Evolutionary conservation across 1,140 invertebrate species (phyloP).

Genomic region (Dufourea novaeangliae): DNA sequence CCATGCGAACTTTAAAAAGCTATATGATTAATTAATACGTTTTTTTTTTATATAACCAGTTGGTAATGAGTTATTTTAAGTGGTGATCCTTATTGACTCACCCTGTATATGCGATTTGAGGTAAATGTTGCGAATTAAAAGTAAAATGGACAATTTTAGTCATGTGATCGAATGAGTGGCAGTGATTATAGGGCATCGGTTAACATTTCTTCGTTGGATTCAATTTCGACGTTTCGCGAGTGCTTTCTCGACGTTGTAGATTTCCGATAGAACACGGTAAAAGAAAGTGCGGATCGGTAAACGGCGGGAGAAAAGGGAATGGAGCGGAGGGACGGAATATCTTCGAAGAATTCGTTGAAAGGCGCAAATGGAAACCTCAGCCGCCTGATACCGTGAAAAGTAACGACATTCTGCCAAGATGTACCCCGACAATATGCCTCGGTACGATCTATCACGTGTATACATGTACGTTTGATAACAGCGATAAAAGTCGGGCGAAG

Average conservation of each 20-base stretch:
- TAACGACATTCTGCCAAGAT: constrained; percentile 68
- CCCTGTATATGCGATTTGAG: too few species aligned
- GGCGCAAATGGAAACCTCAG: constrained; percentile 69
- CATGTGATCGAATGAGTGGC: too few species aligned
- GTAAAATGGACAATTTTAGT: too few species aligned
- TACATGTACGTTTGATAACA: constrained; percentile 66
- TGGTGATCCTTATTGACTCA: too few species aligned
- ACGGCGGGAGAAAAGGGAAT: constrained; percentile 36
- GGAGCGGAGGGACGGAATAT: constrained; percentile 53
- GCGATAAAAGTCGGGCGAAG: constrained; percentile 65
- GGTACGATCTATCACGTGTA: constrained; percentile 67
- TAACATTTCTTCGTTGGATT: background rate
- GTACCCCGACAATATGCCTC: constrained; percentile 54
- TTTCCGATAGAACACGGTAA: background rate
- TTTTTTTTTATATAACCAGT: too few species aligned
- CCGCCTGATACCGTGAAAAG: constrained; percentile 61
- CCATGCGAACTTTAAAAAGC: too few species aligned
- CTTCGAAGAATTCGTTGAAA: constrained; percentile 64
- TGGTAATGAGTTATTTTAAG: too few species aligned
- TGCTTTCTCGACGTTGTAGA: background rate
- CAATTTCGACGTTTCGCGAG: background rate
- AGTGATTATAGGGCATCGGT: background rate
- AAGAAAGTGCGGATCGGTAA: constrained; percentile 44
- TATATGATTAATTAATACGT: too few species aligned
- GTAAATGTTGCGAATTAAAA: too few species aligned